A percentile compares a stretch with the other conserved stretches of the same genome.
phyloP scores from a whole-genome alignment of 2,888 invertebrate genomes.

The Tortricodes alternella region DNA sequence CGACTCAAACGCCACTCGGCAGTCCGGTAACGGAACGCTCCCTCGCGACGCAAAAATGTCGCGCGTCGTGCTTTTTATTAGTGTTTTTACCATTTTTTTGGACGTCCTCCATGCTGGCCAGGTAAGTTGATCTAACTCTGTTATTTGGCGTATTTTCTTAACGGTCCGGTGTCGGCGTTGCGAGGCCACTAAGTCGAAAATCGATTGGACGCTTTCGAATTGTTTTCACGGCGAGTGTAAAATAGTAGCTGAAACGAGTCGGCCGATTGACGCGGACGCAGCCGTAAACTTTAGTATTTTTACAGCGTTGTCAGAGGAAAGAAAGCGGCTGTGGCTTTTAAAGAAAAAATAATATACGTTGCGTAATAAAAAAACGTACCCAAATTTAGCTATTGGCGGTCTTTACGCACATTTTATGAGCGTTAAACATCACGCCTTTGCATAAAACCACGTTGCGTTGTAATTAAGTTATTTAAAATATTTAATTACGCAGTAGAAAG shows the following conservation, averaged over 20 bases:
- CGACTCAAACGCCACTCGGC: conserved; percentile 64
- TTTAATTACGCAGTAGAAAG: background rate
- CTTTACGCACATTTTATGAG: conserved; percentile 8
- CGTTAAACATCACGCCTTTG: conserved; percentile 1
- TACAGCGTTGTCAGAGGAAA: conserved; percentile 18
- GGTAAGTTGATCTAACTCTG: conserved; percentile 62
- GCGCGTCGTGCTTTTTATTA: conserved; percentile 84
- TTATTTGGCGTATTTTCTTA: conserved; percentile 28
- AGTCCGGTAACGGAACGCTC: conserved; percentile 59
- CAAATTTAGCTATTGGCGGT: background rate
- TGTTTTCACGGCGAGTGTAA: conserved; percentile 74
- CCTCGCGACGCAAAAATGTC: conserved; percentile 82
- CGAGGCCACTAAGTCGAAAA: conserved; percentile 65
- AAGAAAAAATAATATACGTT: conserved; percentile 3
- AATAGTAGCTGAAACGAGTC: conserved; percentile 68
- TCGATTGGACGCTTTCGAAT: conserved; percentile 73
- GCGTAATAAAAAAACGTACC: conserved; percentile 22
- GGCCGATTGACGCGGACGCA: conserved; percentile 47
- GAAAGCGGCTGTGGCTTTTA: conserved; percentile 10
- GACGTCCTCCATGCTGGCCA: conserved; percentile 82
- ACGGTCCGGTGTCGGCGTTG: conserved; percentile 36
- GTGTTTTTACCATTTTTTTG: conserved; percentile 83
- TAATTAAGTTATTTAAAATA: background rate
- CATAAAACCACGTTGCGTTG: background rate
- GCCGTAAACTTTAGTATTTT: conserved; percentile 61